phyloP scores from a whole-genome alignment of 2,888 invertebrate species.

The Timandra comae region DNA sequence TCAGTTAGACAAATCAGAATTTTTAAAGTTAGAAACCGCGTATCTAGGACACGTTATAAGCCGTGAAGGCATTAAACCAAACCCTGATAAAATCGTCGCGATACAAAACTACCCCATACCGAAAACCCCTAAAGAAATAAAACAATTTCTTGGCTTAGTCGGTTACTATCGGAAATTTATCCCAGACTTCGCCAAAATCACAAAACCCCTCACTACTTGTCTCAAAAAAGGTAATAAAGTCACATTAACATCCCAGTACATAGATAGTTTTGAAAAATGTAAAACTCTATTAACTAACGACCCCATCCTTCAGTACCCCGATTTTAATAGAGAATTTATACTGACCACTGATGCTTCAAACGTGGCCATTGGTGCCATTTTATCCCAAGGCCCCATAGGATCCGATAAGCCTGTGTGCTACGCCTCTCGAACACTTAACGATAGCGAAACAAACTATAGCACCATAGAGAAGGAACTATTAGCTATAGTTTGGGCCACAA shows the following conservation, averaged over 20 bases:
- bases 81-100: constrained; percentile 24
- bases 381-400: constrained; percentile 22
- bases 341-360: constrained; percentile 32
- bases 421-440: constrained; percentile 25
- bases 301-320: constrained; percentile 35
- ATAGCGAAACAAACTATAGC: no score
- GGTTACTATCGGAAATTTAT: constrained; percentile 44
- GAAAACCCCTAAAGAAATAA: constrained; percentile 15
- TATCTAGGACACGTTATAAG: constrained; percentile 34
- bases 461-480: constrained; percentile 30
- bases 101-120: constrained; percentile 24
- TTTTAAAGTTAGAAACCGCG: neutral
- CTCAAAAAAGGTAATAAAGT: constrained; percentile 20
- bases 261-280: constrained; percentile 30
- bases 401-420: constrained; percentile 13
- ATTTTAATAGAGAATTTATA: constrained; percentile 28
- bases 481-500: constrained; percentile 25
- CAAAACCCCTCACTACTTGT: no score
- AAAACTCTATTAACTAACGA: constrained; percentile 18
- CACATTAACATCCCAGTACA: constrained; percentile 7
- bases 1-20: no score
- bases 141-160: constrained; percentile 33
- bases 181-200: no score
- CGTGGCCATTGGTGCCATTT: no score
- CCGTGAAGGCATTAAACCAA: constrained; percentile 24